These are phyloP conservation scores for Patella depressa DNA, from an alignment of 2,888 invertebrate genomes.

Conservation along the genomic window DNA sequence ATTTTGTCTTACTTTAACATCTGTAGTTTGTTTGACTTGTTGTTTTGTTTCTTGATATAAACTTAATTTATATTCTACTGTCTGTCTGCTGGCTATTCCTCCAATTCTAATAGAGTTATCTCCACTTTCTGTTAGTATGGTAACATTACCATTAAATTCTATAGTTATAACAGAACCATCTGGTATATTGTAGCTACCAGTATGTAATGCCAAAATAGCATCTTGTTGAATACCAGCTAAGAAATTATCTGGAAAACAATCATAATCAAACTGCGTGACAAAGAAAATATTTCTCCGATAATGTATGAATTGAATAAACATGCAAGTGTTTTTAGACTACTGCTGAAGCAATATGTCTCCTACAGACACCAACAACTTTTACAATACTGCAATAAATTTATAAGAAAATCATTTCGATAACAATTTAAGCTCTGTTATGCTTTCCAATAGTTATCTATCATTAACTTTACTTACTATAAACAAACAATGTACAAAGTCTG, in stretches of 20 bases:
- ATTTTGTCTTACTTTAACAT: slow-evolving; percentile 32
- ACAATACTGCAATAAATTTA: too few relatives aligned
- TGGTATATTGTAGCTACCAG: slow-evolving; percentile 49
- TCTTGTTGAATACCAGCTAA: slow-evolving; percentile 57
- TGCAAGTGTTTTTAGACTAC: too few relatives aligned
- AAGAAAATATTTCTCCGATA: background rate
- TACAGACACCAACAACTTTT: too few relatives aligned
- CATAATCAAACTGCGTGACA: background rate
- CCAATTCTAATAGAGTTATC: slow-evolving; percentile 17
- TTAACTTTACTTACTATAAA: too few relatives aligned
- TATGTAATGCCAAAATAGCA: slow-evolving; percentile 51
- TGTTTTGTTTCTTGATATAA: slow-evolving; percentile 36
- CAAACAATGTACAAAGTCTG: too few relatives aligned
- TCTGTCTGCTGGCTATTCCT: slow-evolving; percentile 17
- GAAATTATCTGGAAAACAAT: slow-evolving; percentile 41
- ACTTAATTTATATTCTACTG: slow-evolving; percentile 34
- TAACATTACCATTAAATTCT: slow-evolving; percentile 25
- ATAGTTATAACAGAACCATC: slow-evolving; percentile 32
- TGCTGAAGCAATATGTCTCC: too few relatives aligned
- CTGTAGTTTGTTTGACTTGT: slow-evolving; percentile 24
- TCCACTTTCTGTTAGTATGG: slow-evolving; percentile 20
- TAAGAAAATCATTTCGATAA: too few relatives aligned
- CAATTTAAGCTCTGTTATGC: too few relatives aligned
- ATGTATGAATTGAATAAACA: background rate
- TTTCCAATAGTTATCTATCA: too few relatives aligned